These are phyloP conservation scores for Perca schrenkii DNA, from an alignment of 2,113 vertebrate species.

Conservation along the genomic window DNA sequence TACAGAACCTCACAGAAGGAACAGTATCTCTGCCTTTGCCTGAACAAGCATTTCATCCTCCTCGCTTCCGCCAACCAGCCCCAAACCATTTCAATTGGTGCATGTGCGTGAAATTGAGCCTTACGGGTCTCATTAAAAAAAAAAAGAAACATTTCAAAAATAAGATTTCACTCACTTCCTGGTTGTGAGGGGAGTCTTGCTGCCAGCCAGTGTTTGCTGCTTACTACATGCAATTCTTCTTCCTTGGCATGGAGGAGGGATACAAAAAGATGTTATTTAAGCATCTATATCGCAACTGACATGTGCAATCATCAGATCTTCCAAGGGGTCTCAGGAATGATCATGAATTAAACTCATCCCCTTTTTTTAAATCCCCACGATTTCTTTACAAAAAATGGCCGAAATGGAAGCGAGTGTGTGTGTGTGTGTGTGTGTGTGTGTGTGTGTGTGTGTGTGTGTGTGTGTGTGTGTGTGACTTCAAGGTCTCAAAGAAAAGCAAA, in stretches of 20 bases:
- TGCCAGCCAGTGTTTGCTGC: slow-evolving; percentile 25
- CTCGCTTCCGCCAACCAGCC: slow-evolving; percentile 19
- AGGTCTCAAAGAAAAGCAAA: slow-evolving; percentile 27
- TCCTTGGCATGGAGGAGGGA: background rate
- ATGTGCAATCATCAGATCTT: slow-evolving; percentile 5
- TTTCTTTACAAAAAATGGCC: background rate
- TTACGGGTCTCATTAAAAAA: slow-evolving; percentile 51
- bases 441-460: too few relatives aligned
- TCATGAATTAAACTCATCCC: background rate
- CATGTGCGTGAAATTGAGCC: slow-evolving; percentile 52
- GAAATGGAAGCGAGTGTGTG: background rate
- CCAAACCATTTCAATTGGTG: slow-evolving; percentile 17
- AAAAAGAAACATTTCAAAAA: slow-evolving; percentile 6
- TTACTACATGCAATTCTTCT: background rate
- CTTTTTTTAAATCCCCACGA: background rate
- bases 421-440: too few relatives aligned
- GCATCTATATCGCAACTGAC: background rate
- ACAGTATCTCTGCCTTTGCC: slow-evolving; percentile 14
- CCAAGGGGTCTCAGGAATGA: background rate
- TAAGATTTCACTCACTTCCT: slow-evolving; percentile 21
- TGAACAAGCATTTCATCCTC: slow-evolving; percentile 36
- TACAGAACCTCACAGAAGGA: background rate
- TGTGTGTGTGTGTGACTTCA: background rate
- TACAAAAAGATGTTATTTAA: slow-evolving; percentile 11
- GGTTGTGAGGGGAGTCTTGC: slow-evolving; percentile 12